Conservation (phyloP, 2,113 vertebrate genomes). For the human region GRCh38 chr1:174303501-174304000, state of each 20-base stretch:
- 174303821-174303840: background rate
- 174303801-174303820: background rate
- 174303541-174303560: background rate
- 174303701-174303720: background rate
- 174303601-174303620: background rate
- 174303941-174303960: background rate
- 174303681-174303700: conserved; percentile 15
- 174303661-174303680: background rate
- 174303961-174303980: background rate
- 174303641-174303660: conserved; percentile 10
- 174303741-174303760: background rate
- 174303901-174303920: background rate
- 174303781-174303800: background rate
- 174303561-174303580: background rate
- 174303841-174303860: background rate
- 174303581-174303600: background rate
- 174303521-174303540: background rate
- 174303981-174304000: background rate
- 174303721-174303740: background rate
- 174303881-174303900: background rate
- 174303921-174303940: background rate
- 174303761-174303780: background rate
- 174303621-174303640: conserved; percentile 28
- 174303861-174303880: background rate
- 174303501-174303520: background rate